These are phyloP conservation scores for Drosophila asahinai DNA, from an alignment of 1,140 invertebrate genomes.

Conservation along the genomic window DNA sequence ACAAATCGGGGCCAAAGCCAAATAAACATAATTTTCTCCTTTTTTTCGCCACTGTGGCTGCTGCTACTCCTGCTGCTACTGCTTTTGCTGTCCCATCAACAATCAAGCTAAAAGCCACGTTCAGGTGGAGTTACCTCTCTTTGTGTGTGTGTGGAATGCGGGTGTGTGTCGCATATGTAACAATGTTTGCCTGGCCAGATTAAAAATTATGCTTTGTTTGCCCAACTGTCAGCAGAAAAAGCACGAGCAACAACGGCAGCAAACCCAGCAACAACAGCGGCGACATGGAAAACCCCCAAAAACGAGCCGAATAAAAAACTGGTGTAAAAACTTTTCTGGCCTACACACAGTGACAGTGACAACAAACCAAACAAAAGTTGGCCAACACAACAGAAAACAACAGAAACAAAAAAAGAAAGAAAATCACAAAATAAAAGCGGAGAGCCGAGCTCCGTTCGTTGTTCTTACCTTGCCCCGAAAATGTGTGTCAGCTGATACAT, in stretches of 20 bases:
- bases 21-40: slow-evolving; percentile 75
- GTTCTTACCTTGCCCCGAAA: slow-evolving; percentile 70
- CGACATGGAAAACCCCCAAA: slow-evolving; percentile 37
- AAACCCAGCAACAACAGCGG: slow-evolving; percentile 16
- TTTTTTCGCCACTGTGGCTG: slow-evolving; percentile 6
- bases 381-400: slow-evolving; percentile 26
- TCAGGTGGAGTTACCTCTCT: slow-evolving; percentile 51
- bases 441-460: slow-evolving; percentile 36
- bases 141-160: slow-evolving; percentile 6
- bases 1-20: slow-evolving; percentile 68
- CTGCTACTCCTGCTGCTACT: slow-evolving; percentile 7
- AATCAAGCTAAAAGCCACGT: slow-evolving; percentile 78
- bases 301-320: slow-evolving; percentile 26
- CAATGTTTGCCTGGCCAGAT: slow-evolving; percentile 79
- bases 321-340: slow-evolving; percentile 51
- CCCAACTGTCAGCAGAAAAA: slow-evolving; percentile 81
- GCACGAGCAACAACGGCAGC: slow-evolving; percentile 32
- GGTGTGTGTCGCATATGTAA: slow-evolving; percentile 71
- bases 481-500: slow-evolving; percentile 70
- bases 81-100: slow-evolving; percentile 56
- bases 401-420: not conserved
- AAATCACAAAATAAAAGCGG: slow-evolving; percentile 17
- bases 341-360: slow-evolving; percentile 70
- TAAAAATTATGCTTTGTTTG: slow-evolving; percentile 84
- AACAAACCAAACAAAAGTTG: slow-evolving; percentile 78